Percentiles rank a stretch among this genome's conserved stretches.
Evolutionary conservation across 2,888 invertebrate species (phyloP).

Genomic region (Acanthosoma haemorrhoidale): DNA sequence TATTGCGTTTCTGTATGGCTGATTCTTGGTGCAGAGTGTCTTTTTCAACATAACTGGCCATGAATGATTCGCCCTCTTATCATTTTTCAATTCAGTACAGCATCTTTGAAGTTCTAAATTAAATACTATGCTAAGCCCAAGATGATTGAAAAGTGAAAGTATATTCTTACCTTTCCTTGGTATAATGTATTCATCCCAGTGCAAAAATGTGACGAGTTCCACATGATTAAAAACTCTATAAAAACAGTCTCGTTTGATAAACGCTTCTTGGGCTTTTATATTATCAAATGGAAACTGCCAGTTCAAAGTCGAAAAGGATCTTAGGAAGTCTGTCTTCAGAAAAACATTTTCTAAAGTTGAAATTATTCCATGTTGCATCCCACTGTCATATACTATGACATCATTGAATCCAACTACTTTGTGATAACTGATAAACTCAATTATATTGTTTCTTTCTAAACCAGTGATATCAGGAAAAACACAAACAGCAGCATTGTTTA

Average conservation of each 20-base stretch:
- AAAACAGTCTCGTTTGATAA: background rate
- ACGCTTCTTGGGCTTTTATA: background rate
- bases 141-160: background rate
- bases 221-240: background rate
- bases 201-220: background rate
- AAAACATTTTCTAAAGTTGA: background rate
- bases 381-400: constrained; percentile 9
- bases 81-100: constrained; percentile 1
- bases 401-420: background rate
- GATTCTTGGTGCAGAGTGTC: background rate
- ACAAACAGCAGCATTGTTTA: constrained; percentile 11
- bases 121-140: background rate
- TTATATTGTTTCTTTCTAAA: constrained; percentile 5
- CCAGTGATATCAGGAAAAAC: background rate
- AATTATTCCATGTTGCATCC: background rate
- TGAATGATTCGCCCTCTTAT: constrained; percentile 14
- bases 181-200: constrained; percentile 22
- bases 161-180: background rate
- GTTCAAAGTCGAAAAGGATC: background rate
- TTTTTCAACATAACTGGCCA: constrained; percentile 18
- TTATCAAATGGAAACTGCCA: constrained; percentile 11
- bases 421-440: constrained; percentile 23
- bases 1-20: background rate
- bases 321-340: background rate
- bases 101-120: background rate